Evolutionary conservation across 2,113 vertebrate species (phyloP).

Genomic region (Charina bottae): DNA sequence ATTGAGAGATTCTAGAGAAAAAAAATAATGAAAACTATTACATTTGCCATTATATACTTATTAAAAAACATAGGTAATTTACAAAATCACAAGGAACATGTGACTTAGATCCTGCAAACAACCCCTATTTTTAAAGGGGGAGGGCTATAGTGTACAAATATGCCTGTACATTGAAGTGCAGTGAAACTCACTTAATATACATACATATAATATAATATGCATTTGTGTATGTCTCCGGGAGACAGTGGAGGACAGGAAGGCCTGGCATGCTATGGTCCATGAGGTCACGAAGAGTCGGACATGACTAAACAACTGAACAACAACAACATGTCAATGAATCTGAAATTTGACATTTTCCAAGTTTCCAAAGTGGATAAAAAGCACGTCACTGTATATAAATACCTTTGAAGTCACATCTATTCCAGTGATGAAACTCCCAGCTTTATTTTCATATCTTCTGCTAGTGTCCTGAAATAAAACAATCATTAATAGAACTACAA

Average conservation of each 20-base stretch:
- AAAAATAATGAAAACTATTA: not conserved
- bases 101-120: not conserved
- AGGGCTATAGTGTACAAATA: not conserved
- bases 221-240: not conserved
- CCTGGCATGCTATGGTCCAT: no score
- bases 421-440: constrained; percentile 96
- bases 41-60: not conserved
- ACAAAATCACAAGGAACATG: not conserved
- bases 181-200: not conserved
- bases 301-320: no score
- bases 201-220: not conserved
- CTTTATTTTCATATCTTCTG: constrained; percentile 95
- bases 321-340: not conserved
- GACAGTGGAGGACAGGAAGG: no score
- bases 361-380: not conserved
- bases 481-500: constrained; percentile 36
- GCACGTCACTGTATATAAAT: constrained; percentile 23
- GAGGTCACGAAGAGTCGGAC: no score
- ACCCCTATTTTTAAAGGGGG: not conserved
- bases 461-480: constrained; percentile 85
- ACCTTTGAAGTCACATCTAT: constrained; percentile 98
- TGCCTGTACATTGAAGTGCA: not conserved
- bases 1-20: not conserved
- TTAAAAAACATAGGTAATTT: not conserved
- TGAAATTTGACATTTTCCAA: not conserved